These are phyloP conservation scores for Cosmia pyralina DNA, from an alignment of 2,888 invertebrate genomes.

Conservation along the genomic window DNA sequence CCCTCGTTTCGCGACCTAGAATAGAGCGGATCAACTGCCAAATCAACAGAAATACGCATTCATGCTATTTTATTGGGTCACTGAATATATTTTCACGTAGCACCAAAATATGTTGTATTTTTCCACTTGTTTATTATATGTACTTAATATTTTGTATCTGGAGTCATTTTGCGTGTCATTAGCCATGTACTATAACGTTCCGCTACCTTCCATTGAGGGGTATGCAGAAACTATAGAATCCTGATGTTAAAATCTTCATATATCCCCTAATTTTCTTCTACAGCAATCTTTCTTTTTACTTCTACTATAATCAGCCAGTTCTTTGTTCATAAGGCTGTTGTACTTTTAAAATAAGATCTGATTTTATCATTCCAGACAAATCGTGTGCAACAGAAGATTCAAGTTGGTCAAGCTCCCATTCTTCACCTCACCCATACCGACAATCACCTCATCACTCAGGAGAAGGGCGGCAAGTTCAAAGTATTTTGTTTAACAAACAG, in stretches of 20 bases:
- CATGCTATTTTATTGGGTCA: slow-evolving; percentile 51
- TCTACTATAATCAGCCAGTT: background rate
- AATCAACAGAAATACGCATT: slow-evolving; percentile 59
- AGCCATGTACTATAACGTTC: background rate
- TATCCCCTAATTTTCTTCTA: background rate
- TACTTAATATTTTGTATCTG: background rate
- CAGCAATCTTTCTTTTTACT: no score
- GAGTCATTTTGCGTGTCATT: background rate
- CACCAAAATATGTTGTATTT: slow-evolving; percentile 12
- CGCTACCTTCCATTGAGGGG: background rate
- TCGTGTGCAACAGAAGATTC: slow-evolving; percentile 92
- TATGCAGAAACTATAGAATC: background rate
- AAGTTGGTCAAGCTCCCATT: slow-evolving; percentile 91
- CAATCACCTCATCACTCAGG: slow-evolving; percentile 92
- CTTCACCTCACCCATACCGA: slow-evolving; percentile 91
- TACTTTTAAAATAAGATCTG: background rate
- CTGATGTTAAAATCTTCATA: background rate
- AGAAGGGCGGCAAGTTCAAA: slow-evolving; percentile 93
- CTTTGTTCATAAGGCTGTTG: background rate
- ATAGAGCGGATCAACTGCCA: slow-evolving; percentile 65
- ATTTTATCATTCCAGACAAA: slow-evolving; percentile 91
- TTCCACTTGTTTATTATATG: slow-evolving; percentile 1
- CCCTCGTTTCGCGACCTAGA: slow-evolving; percentile 85
- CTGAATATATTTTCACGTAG: slow-evolving; percentile 31
- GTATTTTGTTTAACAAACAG: slow-evolving; percentile 91